phyloP scores from a whole-genome alignment of 2,797 vertebrate genomes.

The Sebastes matsubarae region DNA sequence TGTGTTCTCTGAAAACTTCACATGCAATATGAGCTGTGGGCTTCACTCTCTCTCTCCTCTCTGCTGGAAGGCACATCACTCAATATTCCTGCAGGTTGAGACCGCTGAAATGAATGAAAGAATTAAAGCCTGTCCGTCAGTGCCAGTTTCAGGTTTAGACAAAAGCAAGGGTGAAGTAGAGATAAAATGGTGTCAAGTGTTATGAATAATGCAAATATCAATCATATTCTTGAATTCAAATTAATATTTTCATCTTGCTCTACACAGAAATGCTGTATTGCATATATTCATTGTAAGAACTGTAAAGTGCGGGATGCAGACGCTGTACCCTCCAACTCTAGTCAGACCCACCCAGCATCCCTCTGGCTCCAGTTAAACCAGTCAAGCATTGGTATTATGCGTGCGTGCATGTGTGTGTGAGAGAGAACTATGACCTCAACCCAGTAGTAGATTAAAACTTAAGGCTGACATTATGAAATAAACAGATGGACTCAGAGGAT shows the following conservation, averaged over 20 bases:
- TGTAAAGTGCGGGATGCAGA: slow-evolving; percentile 15
- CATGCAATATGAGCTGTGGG: slow-evolving; percentile 4
- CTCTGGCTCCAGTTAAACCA: slow-evolving; percentile 30
- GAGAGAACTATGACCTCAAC: slow-evolving; percentile 9
- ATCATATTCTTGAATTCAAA: neutral
- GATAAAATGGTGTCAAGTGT: neutral
- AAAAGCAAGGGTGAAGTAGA: neutral
- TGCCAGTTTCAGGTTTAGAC: neutral
- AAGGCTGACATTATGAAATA: slow-evolving; percentile 21
- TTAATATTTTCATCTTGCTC: neutral
- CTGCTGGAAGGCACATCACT: slow-evolving; percentile 40
- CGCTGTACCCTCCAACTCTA: neutral
- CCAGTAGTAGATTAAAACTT: slow-evolving; percentile 45
- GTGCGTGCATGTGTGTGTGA: neutral
- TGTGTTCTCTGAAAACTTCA: slow-evolving; percentile 47
- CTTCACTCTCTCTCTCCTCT: slow-evolving; percentile 2
- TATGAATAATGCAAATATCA: slow-evolving; percentile 1
- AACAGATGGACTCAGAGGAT: slow-evolving; percentile 44
- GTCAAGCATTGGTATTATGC: slow-evolving; percentile 31
- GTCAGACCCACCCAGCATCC: neutral
- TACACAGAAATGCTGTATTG: neutral
- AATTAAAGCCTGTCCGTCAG: slow-evolving; percentile 1
- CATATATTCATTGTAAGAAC: neutral
- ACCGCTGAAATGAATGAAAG: slow-evolving; percentile 3
- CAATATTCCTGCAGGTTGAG: slow-evolving; percentile 27